These are phyloP conservation scores for Stenchaetothrips biformis DNA, from an alignment of 2,888 invertebrate genomes.

Conservation along the genomic window DNA sequence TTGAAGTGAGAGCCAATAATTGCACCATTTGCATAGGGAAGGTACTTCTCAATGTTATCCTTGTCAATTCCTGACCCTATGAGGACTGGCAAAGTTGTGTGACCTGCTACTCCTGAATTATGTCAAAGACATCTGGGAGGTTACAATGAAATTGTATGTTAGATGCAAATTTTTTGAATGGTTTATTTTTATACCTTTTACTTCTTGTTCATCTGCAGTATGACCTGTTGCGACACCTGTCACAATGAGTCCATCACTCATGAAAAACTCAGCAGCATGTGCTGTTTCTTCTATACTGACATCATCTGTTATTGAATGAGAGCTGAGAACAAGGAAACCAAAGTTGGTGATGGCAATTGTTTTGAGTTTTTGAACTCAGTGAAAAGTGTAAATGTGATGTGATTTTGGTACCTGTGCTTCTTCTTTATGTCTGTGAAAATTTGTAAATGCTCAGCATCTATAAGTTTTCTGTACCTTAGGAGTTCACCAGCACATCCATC, in stretches of 20 bases:
- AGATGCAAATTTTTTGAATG: background rate
- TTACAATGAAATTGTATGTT: background rate
- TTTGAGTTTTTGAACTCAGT: background rate
- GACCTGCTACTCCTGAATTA: background rate
- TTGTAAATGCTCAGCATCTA: constrained; percentile 63
- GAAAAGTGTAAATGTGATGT: background rate
- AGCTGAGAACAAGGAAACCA: constrained; percentile 48
- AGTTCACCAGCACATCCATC: constrained; percentile 69
- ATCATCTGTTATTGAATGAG: constrained; percentile 71
- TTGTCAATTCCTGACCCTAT: constrained; percentile 70
- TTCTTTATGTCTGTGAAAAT: constrained; percentile 79
- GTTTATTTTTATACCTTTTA: constrained; percentile 46
- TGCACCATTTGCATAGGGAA: constrained; percentile 54
- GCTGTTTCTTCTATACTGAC: constrained; percentile 63
- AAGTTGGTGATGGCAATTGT: background rate
- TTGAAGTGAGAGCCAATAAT: constrained; percentile 77
- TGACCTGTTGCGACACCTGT: constrained; percentile 68
- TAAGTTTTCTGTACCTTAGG: constrained; percentile 61
- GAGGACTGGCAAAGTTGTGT: constrained; percentile 54
- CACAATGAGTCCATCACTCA: constrained; percentile 69
- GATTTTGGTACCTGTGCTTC: constrained; percentile 61
- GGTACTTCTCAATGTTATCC: constrained; percentile 57
- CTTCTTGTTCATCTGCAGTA: constrained; percentile 53
- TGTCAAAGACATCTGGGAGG: background rate
- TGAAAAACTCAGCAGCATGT: constrained; percentile 70